These are phyloP conservation scores for Tetramorium simillimum DNA, from an alignment of 1,140 invertebrate species.

Conservation along the genomic window DNA sequence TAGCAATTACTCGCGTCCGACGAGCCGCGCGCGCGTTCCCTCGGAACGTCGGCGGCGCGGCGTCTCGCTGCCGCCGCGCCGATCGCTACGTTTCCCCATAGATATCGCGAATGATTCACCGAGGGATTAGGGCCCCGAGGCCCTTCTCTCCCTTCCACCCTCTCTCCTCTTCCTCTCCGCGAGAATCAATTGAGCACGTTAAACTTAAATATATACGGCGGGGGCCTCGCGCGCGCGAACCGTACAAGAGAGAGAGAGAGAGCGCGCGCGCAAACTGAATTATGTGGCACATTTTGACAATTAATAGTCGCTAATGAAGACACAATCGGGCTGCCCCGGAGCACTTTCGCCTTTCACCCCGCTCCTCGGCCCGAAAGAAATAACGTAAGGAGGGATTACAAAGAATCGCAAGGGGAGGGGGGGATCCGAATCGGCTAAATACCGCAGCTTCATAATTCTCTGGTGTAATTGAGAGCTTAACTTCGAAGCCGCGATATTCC, in stretches of 20 bases:
- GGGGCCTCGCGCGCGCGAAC: background rate
- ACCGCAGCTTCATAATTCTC: slow-evolving; percentile 80
- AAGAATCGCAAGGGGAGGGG: background rate
- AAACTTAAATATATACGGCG: slow-evolving; percentile 58
- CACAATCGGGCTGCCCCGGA: slow-evolving; percentile 76
- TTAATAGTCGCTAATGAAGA: slow-evolving; percentile 84
- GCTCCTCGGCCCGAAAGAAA: slow-evolving; percentile 47
- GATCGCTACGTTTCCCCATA: slow-evolving; percentile 19
- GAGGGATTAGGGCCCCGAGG: slow-evolving; percentile 11
- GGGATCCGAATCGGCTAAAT: background rate
- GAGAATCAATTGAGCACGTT: slow-evolving; percentile 67
- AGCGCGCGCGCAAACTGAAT: slow-evolving; percentile 78
- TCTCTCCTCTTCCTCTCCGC: background rate
- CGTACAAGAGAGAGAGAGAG: slow-evolving; percentile 33
- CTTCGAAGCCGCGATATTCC: slow-evolving; percentile 65
- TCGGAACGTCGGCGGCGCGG: slow-evolving; percentile 13
- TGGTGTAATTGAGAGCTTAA: slow-evolving; percentile 85
- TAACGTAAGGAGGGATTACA: slow-evolving; percentile 26
- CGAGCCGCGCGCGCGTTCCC: slow-evolving; percentile 15
- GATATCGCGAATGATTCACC: slow-evolving; percentile 53
- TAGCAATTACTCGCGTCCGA: slow-evolving; percentile 57
- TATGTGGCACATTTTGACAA: slow-evolving; percentile 81
- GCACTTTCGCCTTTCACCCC: slow-evolving; percentile 67
- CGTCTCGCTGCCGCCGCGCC: slow-evolving; percentile 21
- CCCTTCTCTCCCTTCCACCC: background rate